These are phyloP conservation scores for Clivina fossor DNA, from an alignment of 2,888 invertebrate genomes.

Conservation along the genomic window DNA sequence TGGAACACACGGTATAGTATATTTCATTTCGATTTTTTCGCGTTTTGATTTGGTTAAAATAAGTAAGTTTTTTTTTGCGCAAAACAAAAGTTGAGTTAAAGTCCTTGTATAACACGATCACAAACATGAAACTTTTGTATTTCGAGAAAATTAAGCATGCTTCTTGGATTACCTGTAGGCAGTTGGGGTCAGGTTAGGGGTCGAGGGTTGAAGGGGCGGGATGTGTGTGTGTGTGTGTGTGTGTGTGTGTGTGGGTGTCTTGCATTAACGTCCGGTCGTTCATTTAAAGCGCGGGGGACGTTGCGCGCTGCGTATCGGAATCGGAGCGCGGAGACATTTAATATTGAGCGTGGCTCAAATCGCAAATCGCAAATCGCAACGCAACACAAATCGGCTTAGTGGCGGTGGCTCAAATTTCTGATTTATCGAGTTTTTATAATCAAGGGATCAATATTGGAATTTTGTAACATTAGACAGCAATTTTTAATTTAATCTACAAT, in stretches of 20 bases:
- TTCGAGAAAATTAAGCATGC: background rate
- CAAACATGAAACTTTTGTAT: background rate
- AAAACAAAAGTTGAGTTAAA: constrained; percentile 3
- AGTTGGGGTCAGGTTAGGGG: background rate
- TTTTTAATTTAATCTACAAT: too few species aligned
- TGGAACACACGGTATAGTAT: too few species aligned
- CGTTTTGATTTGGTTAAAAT: too few species aligned
- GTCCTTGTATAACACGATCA: background rate
- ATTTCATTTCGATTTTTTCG: too few species aligned
- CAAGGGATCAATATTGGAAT: too few species aligned
- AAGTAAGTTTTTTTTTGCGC: too few species aligned
- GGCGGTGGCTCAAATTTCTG: too few species aligned
- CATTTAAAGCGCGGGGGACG: constrained; percentile 26
- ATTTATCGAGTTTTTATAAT: too few species aligned
- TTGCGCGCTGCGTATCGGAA: constrained; percentile 24
- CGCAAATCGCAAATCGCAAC: too few species aligned
- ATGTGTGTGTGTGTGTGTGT: constrained; percentile 10
- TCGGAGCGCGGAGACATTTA: constrained; percentile 3
- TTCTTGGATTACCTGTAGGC: background rate
- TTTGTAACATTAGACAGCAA: too few species aligned
- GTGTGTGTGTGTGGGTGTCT: background rate
- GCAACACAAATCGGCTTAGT: too few species aligned
- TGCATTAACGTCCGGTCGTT: constrained; percentile 20
- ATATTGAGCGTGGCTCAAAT: too few species aligned
- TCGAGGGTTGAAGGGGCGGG: background rate